Percentiles rank a stretch among this genome's conserved stretches.
phyloP scores from a whole-genome alignment of 2,888 invertebrate species.

The Barypeithes pellucidus region DNA sequence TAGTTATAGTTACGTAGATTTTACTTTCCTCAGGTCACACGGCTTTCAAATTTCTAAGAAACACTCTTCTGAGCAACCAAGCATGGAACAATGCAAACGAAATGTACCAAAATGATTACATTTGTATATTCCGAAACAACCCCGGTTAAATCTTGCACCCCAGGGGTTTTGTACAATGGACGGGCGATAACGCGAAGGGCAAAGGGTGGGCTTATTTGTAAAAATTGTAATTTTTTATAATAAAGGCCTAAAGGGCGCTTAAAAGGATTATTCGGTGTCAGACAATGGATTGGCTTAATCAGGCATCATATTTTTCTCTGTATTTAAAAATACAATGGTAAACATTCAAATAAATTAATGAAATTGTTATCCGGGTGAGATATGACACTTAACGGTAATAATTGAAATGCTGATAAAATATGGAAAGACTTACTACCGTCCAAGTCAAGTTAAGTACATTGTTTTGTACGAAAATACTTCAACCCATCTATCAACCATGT shows the following conservation, averaged over 20 bases:
- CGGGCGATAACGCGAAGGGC: conserved; percentile 28
- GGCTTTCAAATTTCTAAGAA: too few relatives aligned
- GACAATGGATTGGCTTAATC: conserved; percentile 33
- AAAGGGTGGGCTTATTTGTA: conserved; percentile 34
- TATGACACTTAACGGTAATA: too few relatives aligned
- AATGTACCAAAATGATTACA: neutral
- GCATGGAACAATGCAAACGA: too few relatives aligned
- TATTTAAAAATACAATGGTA: conserved; percentile 11
- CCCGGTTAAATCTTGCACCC: conserved; percentile 13
- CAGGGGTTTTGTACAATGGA: conserved; percentile 22
- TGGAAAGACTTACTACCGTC: too few relatives aligned
- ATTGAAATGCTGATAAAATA: too few relatives aligned
- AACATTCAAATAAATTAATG: conserved; percentile 2
- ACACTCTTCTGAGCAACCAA: too few relatives aligned
- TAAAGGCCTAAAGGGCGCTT: conserved; percentile 28
- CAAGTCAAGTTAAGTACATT: too few relatives aligned
- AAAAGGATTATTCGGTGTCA: conserved; percentile 31
- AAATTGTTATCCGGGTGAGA: neutral
- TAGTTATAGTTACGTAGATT: too few relatives aligned
- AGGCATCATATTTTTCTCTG: conserved; percentile 15
- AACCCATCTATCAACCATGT: too few relatives aligned
- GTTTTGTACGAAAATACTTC: too few relatives aligned
- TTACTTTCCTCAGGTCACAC: too few relatives aligned
- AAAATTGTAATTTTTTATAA: conserved; percentile 39
- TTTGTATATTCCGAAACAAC: neutral